Base-by-base conservation (phyloP, 1,140 invertebrate species). In the Rhyacophila brunnea region DNA sequence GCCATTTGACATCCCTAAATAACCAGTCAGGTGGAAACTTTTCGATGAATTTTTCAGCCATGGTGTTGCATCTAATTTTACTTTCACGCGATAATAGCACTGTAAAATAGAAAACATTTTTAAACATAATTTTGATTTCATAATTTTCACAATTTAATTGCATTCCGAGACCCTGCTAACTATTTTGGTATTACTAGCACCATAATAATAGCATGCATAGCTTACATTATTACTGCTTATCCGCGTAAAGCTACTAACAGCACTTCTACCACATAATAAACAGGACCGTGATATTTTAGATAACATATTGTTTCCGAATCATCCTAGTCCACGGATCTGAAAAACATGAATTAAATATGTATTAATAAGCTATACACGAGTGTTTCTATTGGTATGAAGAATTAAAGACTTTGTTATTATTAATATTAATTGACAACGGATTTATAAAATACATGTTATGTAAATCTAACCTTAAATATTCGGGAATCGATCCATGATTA, bases 151-250 rank as follows among this genome's bases (percentile, higher is more conserved):
- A 28, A 9, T 28, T 5, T 5, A 9, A 28, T 5, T 28, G 9
- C 23, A 28, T 9, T 3, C 23, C 23, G 23, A n/a, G n/a, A n/a
- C n/a, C n/a, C n/a, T n/a, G n/a, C n/a, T 35, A 35, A 35, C n/a
- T 35, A 7, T n/a, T 7, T n/a, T 7, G 15, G 38, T 40, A 6
- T 40, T 3, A 20, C 2, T 18, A 19, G 14, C 1, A 19, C 11
- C 6, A 46, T 18, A 46, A 3, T 19, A 17, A 51, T 14, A 11
- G 13, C 23, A 15, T 52, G 11, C 14, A 43, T 20, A 56, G 35
- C 55, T 50, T 51, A 58, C 55, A 28, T 58, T 58, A 34, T 34
- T 50, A 20, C 18, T 50, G 28, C 34, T 58, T 11, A 58, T 44
- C 35, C 36, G 49, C 10, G 7, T 50, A 18, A 58, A 58, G 47